Percentiles rank a stretch among this genome's conserved stretches.
Conservation (phyloP, 2,797 vertebrate species). For the Urosaurus nigricauda region DNA sequence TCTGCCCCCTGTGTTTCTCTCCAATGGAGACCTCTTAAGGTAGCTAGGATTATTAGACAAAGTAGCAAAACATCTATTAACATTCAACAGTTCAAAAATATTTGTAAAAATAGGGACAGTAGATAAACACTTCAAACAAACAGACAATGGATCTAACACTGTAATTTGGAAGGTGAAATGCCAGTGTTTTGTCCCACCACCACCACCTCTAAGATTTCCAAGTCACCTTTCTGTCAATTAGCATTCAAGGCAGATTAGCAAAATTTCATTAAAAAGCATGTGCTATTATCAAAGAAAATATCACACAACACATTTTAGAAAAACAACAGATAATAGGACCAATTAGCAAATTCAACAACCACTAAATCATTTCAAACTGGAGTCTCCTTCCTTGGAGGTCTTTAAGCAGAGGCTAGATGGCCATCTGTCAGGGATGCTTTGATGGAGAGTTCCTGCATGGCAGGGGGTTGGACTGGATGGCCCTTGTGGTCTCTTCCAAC, state of each 20-base stretch:
- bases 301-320: background rate
- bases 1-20: too few relatives aligned
- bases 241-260: background rate
- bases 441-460: too few relatives aligned
- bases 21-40: too few relatives aligned
- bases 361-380: background rate
- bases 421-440: too few relatives aligned
- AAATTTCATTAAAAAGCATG: background rate
- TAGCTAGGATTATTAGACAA: background rate
- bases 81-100: background rate
- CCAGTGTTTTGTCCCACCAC: too few relatives aligned
- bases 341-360: background rate
- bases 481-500: too few relatives aligned
- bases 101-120: background rate
- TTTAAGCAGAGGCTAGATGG: too few relatives aligned
- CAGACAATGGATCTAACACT: background rate
- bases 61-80: background rate
- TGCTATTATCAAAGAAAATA: background rate
- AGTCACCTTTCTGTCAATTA: background rate
- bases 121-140: background rate
- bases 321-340: background rate
- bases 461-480: too few relatives aligned
- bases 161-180: too few relatives aligned
- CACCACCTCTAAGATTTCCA: background rate
- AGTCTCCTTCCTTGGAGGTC: too few relatives aligned